phyloP scores from a whole-genome alignment of 2,888 invertebrate genomes.

The Mesopsocus fuscifrons region DNA sequence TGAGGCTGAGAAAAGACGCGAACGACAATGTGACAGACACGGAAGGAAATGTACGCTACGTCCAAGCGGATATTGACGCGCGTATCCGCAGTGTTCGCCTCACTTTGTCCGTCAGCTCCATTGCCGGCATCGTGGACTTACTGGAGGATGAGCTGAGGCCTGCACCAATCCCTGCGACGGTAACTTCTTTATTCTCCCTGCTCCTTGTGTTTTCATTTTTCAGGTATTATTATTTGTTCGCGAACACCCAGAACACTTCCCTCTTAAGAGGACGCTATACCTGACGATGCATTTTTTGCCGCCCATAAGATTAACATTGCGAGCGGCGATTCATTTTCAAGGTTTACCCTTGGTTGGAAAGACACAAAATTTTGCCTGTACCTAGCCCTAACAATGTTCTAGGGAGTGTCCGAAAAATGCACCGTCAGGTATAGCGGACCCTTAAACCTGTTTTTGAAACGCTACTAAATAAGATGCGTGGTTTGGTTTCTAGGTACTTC shows the following conservation, averaged over 20 bases:
- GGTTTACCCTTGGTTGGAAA: no score
- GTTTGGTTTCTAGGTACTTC: conserved; percentile 42
- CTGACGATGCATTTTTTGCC: no score
- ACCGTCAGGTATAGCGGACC: no score
- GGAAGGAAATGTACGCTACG: conserved; percentile 24
- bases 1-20: conserved; percentile 11
- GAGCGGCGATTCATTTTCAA: no score
- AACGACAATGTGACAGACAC: conserved; percentile 26
- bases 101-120: conserved; percentile 59
- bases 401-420: not conserved
- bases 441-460: no score
- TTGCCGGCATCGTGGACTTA: conserved; percentile 62
- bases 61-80: conserved; percentile 27
- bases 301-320: no score
- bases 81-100: conserved; percentile 43
- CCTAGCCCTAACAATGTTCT: not conserved
- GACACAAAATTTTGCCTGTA: no score
- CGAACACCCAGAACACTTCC: no score
- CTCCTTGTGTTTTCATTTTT: no score
- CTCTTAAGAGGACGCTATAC: no score
- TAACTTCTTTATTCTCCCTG: no score
- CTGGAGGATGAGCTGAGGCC: conserved; percentile 72
- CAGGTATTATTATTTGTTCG: no score
- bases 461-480: conserved; percentile 12
- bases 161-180: conserved; percentile 64